Evolutionary conservation across 2,797 vertebrate genomes (phyloP).

Genomic region (Sebastolobus altivelis): DNA sequence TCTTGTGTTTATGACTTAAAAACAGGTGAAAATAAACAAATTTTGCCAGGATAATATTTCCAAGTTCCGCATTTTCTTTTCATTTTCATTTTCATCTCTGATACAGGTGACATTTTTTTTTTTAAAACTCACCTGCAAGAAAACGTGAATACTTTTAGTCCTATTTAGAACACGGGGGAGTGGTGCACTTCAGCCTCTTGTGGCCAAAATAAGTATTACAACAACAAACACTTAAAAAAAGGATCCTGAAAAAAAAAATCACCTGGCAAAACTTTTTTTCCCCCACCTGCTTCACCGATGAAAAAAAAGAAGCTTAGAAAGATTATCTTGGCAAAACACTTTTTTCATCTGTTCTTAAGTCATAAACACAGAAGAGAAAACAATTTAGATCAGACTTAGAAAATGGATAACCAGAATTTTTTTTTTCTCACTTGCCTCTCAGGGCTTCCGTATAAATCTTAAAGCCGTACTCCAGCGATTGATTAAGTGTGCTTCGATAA

Average conservation of each 20-base stretch:
- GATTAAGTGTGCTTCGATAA: too few species aligned
- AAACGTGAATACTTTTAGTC: not conserved
- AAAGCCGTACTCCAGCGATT: too few species aligned
- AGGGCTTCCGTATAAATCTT: too few species aligned
- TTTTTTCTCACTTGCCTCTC: too few species aligned
- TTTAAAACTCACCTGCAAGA: not conserved
- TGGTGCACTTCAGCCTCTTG: not conserved
- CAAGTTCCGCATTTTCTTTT: not conserved
- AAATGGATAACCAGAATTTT: fast-evolving
- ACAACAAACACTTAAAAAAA: not conserved
- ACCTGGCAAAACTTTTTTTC: not conserved
- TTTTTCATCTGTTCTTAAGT: not conserved
- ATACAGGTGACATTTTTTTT: not conserved
- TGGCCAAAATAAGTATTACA: not conserved
- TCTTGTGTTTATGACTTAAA: not conserved
- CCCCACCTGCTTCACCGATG: not conserved
- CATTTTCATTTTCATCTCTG: too few species aligned
- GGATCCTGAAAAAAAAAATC: too few species aligned
- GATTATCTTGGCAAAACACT: not conserved
- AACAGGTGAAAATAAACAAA: not conserved
- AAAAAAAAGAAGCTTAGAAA: not conserved
- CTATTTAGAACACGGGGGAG: not conserved
- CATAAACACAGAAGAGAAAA: too few species aligned
- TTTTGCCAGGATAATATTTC: not conserved
- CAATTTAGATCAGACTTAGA: too few species aligned